Conservation (phyloP, 2,113 vertebrate species). For the Cygnus buccinator region DNA sequence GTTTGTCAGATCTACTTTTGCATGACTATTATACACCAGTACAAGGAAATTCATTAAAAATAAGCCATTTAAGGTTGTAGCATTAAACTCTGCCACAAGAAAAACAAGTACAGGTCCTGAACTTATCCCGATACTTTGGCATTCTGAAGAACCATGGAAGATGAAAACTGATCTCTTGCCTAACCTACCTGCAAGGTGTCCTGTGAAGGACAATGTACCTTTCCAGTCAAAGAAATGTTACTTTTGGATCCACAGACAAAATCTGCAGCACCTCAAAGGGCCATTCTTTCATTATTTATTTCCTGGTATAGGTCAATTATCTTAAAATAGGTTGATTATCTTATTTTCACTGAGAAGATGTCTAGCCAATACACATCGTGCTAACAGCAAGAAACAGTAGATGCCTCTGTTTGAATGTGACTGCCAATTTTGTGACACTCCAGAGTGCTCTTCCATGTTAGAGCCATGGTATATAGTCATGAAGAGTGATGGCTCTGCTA, state of each 20-base stretch:
- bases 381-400: neutral
- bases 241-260: neutral
- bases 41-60: neutral
- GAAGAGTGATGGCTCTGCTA: neutral
- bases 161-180: neutral
- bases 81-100: neutral
- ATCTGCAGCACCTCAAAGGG: neutral
- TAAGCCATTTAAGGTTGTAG: neutral
- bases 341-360: neutral
- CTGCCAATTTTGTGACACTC: neutral
- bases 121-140: neutral
- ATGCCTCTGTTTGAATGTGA: neutral
- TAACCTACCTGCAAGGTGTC: neutral
- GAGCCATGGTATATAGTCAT: accelerated
- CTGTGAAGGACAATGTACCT: neutral
- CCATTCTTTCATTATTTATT: neutral
- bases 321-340: neutral
- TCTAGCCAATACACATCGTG: neutral
- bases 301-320: neutral
- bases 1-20: neutral
- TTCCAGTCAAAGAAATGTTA: neutral
- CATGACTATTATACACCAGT: neutral
- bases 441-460: neutral
- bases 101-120: neutral
- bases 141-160: neutral